Evolutionary conservation across 2,797 vertebrate species (phyloP), one percentile per base, ranked within the genome.

Genomic region (Gadopsis marmoratus): DNA sequence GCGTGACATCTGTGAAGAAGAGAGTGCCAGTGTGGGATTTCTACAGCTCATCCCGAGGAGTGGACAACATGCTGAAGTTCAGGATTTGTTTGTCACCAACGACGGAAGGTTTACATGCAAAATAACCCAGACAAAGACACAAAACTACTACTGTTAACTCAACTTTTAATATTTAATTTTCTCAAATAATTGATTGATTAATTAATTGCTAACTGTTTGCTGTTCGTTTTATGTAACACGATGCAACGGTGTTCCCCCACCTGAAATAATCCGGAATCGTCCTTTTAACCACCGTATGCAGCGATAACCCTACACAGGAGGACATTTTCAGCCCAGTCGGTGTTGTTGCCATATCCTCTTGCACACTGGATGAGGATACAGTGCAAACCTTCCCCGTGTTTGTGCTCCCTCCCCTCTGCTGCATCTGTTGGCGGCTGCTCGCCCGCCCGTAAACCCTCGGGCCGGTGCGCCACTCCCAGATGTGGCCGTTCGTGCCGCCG

Each of bases 391-490:
- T 21, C 13, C 7, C 7, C 21, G 0, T 13, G 35, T 62, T 48
- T 21, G 4, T 31, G 3, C 56, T 73, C 62, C 29, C 14, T 72
- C 76, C 53, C 19, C 13, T 75, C 75, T 10, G 43, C 74, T 37
- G 74, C 51, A 14, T 35, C n/a, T 23, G 76, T 69, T 81, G 83
- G 86, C 90, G 89, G 84, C 88, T 88, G 87, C 76, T 82, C 37
- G 7, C 54, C 61, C 3, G 13, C 61, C 59, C 31, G 48, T 88
- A 86, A 91, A 91, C 79, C 88, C 83, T 81, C 78, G 45, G 76
- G 76, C 87, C 79, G 77, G 68, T 76, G 82, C 86, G 14, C 74
- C 66, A 13, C 83, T 87, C 84, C 89, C 92, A 94, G 90, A 94
- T 93, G 91, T 88, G 90, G 79, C 79, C 83, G 62, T 91, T 83